These are phyloP conservation scores for Dermochelys coriacea DNA, from an alignment of 2,797 vertebrate species.

Conservation along the genomic window DNA sequence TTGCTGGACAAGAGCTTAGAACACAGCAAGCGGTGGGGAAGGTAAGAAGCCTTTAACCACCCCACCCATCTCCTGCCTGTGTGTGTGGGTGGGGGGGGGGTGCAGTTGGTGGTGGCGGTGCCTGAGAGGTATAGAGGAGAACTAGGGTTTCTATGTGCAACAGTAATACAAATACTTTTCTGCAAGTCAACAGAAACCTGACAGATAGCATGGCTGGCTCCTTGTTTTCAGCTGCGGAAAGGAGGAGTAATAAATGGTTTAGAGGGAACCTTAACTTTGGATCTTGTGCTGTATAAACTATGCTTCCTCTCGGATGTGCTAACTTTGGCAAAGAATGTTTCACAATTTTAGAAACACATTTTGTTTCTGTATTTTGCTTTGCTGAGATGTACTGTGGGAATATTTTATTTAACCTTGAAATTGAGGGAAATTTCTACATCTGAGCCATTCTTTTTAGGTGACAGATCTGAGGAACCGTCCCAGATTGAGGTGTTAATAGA, in stretches of 20 bases:
- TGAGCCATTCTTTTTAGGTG: background rate
- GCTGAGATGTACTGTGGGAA: background rate
- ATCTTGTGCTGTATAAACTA: background rate
- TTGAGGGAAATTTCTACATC: background rate
- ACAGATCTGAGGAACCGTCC: background rate
- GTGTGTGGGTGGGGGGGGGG: no score
- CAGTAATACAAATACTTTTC: background rate
- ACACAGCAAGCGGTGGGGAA: no score
- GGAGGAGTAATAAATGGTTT: background rate
- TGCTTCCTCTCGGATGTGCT: background rate
- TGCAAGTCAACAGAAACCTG: background rate
- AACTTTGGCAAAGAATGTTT: background rate
- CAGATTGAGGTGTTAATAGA: background rate
- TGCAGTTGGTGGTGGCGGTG: no score
- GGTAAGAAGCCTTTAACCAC: no score
- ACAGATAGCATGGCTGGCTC: background rate
- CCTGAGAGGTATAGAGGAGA: no score
- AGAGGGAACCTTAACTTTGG: background rate
- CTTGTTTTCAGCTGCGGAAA: background rate
- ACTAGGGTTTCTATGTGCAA: background rate
- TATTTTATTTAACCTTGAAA: background rate
- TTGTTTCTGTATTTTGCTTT: background rate
- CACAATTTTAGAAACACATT: background rate
- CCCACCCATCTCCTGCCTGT: no score
- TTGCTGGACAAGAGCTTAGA: no score